These are phyloP conservation scores for Hypomesus transpacificus DNA, from an alignment of 2,113 vertebrate species.

Conservation along the genomic window DNA sequence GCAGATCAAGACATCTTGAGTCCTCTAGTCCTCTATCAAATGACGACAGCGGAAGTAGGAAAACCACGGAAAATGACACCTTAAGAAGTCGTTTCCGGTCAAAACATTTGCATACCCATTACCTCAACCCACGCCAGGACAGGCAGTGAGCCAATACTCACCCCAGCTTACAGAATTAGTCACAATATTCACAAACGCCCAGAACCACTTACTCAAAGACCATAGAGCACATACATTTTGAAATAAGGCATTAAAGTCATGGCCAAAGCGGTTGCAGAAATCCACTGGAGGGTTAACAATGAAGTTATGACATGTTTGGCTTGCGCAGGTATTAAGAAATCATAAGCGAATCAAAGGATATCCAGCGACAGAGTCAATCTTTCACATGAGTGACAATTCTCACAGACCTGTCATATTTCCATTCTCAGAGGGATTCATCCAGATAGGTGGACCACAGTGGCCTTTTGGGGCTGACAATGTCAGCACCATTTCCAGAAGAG, in stretches of 20 bases:
- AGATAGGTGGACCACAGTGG: conserved; percentile 49
- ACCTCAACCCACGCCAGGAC: background rate
- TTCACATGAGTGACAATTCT: conserved; percentile 45
- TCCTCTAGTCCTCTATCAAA: too few species aligned
- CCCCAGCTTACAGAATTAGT: background rate
- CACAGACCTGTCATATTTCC: conserved; percentile 61
- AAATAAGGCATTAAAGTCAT: conserved; percentile 56
- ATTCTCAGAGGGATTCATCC: conserved; percentile 62
- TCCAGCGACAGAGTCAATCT: conserved; percentile 41
- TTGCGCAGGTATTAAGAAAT: conserved; percentile 14
- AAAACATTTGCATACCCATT: too few species aligned
- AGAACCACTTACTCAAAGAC: conserved; percentile 48
- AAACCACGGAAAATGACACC: too few species aligned
- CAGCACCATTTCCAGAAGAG: conserved; percentile 68
- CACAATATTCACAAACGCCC: conserved; percentile 23
- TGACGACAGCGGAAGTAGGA: too few species aligned
- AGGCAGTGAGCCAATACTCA: background rate
- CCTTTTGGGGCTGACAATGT: conserved; percentile 51
- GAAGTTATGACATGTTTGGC: conserved; percentile 42
- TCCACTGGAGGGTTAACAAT: conserved; percentile 36
- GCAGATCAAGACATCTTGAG: too few species aligned
- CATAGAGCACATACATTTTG: conserved; percentile 54
- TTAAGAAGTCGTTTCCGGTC: too few species aligned
- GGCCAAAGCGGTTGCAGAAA: conserved; percentile 48
- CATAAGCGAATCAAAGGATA: conserved; percentile 27